Evolutionary conservation across 2,113 vertebrate species (phyloP), one percentile per base, ranked within the genome.

Genomic region (Abramis brama): DNA sequence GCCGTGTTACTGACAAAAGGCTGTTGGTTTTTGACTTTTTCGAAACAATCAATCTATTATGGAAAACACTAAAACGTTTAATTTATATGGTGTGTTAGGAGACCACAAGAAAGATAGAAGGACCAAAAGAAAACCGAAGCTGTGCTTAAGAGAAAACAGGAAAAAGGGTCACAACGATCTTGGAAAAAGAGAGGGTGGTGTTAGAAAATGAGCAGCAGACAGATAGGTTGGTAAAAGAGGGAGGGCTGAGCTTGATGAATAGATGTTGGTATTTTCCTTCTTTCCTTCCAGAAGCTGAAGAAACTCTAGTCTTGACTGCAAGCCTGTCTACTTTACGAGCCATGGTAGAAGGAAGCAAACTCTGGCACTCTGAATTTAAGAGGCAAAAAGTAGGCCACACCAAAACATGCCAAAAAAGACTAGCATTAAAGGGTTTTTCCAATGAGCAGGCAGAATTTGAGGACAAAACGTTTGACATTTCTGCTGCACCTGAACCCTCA

Each of bases 281-380:
- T 85, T 71, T 79, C 36, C 47, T 87, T 93, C 91, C 91, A 91
- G 90, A 91, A 71, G 90, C 88, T 91, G 86, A 82, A 93, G 81
- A 91, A 93, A 90, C 90, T 87, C 78, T 47, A 89, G 43, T 89
- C 83, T 85, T 87, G 86, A 90, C 75, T 47, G 75, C 64, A 62
- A 85, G 83, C 60, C 80, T 84, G 88, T 89, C 74, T 79, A 90
- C 92, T 91, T 90, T 89, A 92, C 1, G 86, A 92, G 87, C 86
- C 84, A 78, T 84, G 90, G 86, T 93, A 87, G 91, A 91, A 88
- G 90, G 89, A 92, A 93, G 91, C 88, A 15, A 86, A 88, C 92
- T 91, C 87, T 92, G 93, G 91, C 90, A 85, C 78, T 39, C 75
- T 43, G 78, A 85, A 77, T 87, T 91, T 90, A 91, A 91, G 79